phyloP scores from a whole-genome alignment of 2,888 invertebrate genomes.

The Latrodectus hesperus region DNA sequence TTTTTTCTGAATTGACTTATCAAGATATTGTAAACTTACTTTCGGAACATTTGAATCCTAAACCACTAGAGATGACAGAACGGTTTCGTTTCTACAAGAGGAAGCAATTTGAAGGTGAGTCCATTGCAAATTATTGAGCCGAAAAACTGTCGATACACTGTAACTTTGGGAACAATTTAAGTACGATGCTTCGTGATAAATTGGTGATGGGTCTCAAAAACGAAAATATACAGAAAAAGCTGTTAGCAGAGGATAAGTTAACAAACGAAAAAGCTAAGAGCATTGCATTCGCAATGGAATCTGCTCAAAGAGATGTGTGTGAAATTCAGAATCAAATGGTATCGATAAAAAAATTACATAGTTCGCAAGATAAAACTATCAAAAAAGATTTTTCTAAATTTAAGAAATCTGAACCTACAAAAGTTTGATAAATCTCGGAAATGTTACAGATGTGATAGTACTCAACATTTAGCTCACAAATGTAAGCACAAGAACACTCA shows the following conservation, averaged over 20 bases:
- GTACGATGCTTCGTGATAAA: conserved; percentile 50
- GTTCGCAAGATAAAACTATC: conserved; percentile 44
- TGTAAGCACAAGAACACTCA: conserved; percentile 15
- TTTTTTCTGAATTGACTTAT: no score
- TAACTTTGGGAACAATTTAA: conserved; percentile 50
- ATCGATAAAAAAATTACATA: conserved; percentile 42
- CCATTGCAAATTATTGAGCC: conserved; percentile 54
- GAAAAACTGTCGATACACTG: conserved; percentile 45
- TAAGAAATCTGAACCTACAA: conserved; percentile 18
- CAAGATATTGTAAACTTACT: no score
- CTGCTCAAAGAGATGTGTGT: conserved; percentile 49
- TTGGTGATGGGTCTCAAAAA: conserved; percentile 50
- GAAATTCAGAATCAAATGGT: conserved; percentile 51
- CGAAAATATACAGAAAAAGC: conserved; percentile 47
- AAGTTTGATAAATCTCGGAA: conserved; percentile 16
- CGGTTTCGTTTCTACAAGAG: conserved; percentile 57
- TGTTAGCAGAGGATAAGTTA: conserved; percentile 48
- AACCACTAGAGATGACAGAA: conserved; percentile 56
- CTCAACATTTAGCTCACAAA: conserved; percentile 15
- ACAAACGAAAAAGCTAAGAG: conserved; percentile 50
- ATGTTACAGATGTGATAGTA: conserved; percentile 17
- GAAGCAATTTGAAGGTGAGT: conserved; percentile 55
- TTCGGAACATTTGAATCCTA: conserved; percentile 53
- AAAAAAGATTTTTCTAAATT: conserved; percentile 36
- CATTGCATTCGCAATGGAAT: conserved; percentile 50